These are phyloP conservation scores for Drosophila monieri DNA, from an alignment of 2,888 invertebrate genomes.

Conservation along the genomic window DNA sequence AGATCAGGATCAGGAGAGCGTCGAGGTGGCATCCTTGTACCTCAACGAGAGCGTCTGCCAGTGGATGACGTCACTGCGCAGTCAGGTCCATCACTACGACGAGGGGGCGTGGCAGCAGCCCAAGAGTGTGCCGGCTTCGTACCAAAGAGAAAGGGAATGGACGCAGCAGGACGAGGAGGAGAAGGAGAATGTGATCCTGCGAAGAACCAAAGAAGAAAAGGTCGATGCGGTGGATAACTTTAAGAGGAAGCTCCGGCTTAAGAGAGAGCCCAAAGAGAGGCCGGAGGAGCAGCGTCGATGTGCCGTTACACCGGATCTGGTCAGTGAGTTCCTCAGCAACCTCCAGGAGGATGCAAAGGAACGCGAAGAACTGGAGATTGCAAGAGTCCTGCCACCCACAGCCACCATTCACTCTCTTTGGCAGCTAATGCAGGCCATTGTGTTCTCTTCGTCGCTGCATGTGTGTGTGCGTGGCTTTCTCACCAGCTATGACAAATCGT, in stretches of 20 bases:
- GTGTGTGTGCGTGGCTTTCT: slow-evolving; percentile 57
- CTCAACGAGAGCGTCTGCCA: slow-evolving; percentile 80
- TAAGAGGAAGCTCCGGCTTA: slow-evolving; percentile 78
- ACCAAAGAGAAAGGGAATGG: slow-evolving; percentile 40
- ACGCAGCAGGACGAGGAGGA: slow-evolving; percentile 25
- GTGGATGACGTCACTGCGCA: slow-evolving; percentile 82
- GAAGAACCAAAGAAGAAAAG: slow-evolving; percentile 11
- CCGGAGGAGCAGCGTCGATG: slow-evolving; percentile 53
- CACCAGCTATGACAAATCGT: slow-evolving; percentile 55
- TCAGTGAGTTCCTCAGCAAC: slow-evolving; percentile 77
- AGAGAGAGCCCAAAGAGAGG: slow-evolving; percentile 48
- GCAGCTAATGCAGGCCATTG: slow-evolving; percentile 25
- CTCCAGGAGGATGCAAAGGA: slow-evolving; percentile 9
- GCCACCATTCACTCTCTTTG: slow-evolving; percentile 43
- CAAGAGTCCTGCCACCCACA: background rate
- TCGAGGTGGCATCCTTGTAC: slow-evolving; percentile 51
- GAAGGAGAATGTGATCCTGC: slow-evolving; percentile 27
- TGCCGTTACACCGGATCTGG: slow-evolving; percentile 79
- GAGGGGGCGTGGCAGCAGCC: slow-evolving; percentile 71
- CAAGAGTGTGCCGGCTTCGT: slow-evolving; percentile 81
- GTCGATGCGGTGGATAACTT: slow-evolving; percentile 77
- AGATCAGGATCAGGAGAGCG: background rate
- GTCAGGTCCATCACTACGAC: slow-evolving; percentile 79
- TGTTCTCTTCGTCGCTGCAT: slow-evolving; percentile 32
- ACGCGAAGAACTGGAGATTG: background rate